These are phyloP conservation scores for Subacronicta megacephala DNA, from an alignment of 2,888 invertebrate species.

Conservation along the genomic window DNA sequence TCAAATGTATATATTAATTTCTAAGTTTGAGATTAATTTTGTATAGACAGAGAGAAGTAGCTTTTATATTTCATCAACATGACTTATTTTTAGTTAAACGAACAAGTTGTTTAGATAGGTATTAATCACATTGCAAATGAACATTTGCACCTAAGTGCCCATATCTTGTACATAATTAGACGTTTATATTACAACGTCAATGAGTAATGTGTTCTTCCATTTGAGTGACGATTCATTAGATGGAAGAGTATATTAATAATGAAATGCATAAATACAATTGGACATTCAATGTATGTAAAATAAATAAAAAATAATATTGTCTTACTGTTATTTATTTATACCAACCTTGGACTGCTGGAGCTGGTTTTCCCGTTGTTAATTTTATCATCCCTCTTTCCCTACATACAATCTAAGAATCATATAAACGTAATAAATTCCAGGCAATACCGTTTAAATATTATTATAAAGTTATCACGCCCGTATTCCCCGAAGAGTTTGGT, in stretches of 20 bases:
- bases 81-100: conserved; percentile 61
- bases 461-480: too few species aligned
- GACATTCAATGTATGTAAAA: conserved; percentile 61
- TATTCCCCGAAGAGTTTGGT: too few species aligned
- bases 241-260: conserved; percentile 46
- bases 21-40: conserved; percentile 63
- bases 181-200: conserved; percentile 59
- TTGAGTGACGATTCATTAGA: conserved; percentile 24
- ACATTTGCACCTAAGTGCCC: conserved; percentile 78
- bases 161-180: conserved; percentile 67
- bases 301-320: conserved; percentile 58
- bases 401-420: too few species aligned
- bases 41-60: conserved; percentile 53
- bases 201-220: conserved; percentile 48
- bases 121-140: conserved; percentile 65
- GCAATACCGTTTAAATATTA: too few species aligned
- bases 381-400: neutral
- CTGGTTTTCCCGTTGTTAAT: neutral
- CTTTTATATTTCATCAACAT: conserved; percentile 62
- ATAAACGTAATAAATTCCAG: too few species aligned
- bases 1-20: conserved; percentile 60
- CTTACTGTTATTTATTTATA: conserved; percentile 24
- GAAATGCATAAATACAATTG: conserved; percentile 53
- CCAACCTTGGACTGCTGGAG: neutral
- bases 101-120: conserved; percentile 58